Percentiles rank a stretch among this genome's conserved stretches.
Conservation (phyloP, 2,888 invertebrate species). For the Argynnis bischoffii region DNA sequence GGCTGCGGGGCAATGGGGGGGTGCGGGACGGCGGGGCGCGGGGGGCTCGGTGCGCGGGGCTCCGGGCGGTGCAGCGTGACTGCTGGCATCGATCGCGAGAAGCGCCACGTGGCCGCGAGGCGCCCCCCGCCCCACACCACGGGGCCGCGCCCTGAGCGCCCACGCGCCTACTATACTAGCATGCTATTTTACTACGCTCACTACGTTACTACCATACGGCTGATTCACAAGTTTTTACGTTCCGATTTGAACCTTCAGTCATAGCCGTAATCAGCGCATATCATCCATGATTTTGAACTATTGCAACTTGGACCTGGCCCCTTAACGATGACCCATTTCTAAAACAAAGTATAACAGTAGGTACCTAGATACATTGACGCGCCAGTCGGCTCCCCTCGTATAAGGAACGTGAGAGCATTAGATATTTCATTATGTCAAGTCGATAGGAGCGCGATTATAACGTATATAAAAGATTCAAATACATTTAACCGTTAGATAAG, state of each 20-base stretch:
- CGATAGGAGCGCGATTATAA: conserved; percentile 23
- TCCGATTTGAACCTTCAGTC: background rate
- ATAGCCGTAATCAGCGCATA: background rate
- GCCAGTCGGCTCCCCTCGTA: conserved; percentile 25
- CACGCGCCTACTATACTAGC: conserved; percentile 24
- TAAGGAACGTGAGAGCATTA: conserved; percentile 35
- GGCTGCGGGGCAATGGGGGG: conserved; percentile 6
- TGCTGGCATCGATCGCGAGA: conserved; percentile 40
- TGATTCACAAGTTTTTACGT: conserved; percentile 31
- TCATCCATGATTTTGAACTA: background rate
- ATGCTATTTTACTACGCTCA: conserved; percentile 31
- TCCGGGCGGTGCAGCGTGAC: conserved; percentile 35
- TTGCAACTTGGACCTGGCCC: background rate
- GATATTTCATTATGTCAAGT: conserved; percentile 26
- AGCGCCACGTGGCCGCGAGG: conserved; percentile 39
- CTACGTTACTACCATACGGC: conserved; percentile 25
- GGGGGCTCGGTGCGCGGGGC: conserved; percentile 18
- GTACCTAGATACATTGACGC: background rate
- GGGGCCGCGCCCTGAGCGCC: conserved; percentile 17
- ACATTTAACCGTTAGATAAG: conserved; percentile 40
- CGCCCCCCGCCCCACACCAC: conserved; percentile 21
- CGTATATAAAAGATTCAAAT: conserved; percentile 31
- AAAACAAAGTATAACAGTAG: conserved; percentile 1
- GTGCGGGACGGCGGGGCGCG: conserved; percentile 4
- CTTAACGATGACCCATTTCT: background rate